These are phyloP conservation scores for Aldabrachelys gigantea DNA, from an alignment of 2,113 vertebrate genomes.

Conservation along the genomic window DNA sequence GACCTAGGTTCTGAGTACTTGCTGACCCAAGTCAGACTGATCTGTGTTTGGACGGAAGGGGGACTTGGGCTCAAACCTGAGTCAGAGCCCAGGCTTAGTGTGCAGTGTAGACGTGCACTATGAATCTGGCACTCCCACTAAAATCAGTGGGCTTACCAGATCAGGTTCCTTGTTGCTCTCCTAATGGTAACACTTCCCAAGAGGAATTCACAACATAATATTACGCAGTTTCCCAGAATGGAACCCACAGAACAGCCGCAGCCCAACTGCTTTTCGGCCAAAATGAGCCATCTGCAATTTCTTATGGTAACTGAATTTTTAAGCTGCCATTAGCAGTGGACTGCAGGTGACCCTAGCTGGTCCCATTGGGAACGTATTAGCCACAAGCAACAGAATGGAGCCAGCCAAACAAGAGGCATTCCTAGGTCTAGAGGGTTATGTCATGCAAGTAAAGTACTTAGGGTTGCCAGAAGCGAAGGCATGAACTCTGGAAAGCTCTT, in stretches of 20 bases:
- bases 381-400: neutral
- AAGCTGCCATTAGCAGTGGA: neutral
- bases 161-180: neutral
- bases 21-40: neutral
- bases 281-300: neutral
- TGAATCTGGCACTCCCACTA: neutral
- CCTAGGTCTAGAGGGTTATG: neutral
- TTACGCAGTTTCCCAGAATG: neutral
- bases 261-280: neutral
- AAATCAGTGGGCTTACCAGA: neutral
- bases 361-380: fast-evolving
- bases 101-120: neutral
- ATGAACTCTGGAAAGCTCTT: neutral
- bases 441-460: neutral
- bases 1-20: neutral
- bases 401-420: too few species aligned
- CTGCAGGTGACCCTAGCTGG: fast-evolving
- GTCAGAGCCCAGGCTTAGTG: neutral
- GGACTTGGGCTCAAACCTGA: neutral
- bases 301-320: neutral
- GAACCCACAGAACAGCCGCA: neutral
- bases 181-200: neutral
- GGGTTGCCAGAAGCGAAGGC: neutral
- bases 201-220: neutral
- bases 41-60: neutral